These are phyloP conservation scores for Slavum lentiscoides DNA, from an alignment of 2,888 invertebrate species.

Conservation along the genomic window DNA sequence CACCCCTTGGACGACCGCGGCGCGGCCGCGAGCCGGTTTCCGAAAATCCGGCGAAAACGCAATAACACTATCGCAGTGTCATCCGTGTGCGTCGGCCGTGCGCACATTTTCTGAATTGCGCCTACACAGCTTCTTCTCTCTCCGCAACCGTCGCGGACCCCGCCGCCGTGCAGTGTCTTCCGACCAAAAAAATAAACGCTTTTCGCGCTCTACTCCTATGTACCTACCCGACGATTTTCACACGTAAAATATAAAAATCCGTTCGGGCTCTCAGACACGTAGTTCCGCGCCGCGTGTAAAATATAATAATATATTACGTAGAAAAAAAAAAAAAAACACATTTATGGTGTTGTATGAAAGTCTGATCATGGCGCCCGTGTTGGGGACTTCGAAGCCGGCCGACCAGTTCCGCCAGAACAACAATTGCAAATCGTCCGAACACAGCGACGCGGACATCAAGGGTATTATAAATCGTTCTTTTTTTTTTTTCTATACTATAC, in stretches of 20 bases:
- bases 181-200: too few relatives aligned
- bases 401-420: not conserved
- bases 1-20: slow-evolving; percentile 26
- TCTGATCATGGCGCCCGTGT: slow-evolving; percentile 35
- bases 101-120: not conserved
- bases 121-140: too few relatives aligned
- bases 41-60: slow-evolving; percentile 43
- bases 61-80: slow-evolving; percentile 45
- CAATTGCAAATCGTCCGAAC: not conserved
- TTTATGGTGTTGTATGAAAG: not conserved
- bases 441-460: too few relatives aligned
- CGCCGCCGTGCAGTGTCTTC: too few relatives aligned
- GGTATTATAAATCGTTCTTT: too few relatives aligned
- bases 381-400: slow-evolving; percentile 29
- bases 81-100: slow-evolving; percentile 26
- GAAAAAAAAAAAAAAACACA: too few relatives aligned
- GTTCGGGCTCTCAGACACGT: too few relatives aligned
- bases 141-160: too few relatives aligned
- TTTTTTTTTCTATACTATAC: too few relatives aligned
- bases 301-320: too few relatives aligned
- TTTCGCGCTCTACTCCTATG: too few relatives aligned
- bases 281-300: not conserved
- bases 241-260: not conserved
- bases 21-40: slow-evolving; percentile 49
- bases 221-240: too few relatives aligned